A percentile compares a stretch with the other conserved stretches of the same genome.
phyloP scores from a whole-genome alignment of 2,113 vertebrate species.

The Macroglossus sobrinus region DNA sequence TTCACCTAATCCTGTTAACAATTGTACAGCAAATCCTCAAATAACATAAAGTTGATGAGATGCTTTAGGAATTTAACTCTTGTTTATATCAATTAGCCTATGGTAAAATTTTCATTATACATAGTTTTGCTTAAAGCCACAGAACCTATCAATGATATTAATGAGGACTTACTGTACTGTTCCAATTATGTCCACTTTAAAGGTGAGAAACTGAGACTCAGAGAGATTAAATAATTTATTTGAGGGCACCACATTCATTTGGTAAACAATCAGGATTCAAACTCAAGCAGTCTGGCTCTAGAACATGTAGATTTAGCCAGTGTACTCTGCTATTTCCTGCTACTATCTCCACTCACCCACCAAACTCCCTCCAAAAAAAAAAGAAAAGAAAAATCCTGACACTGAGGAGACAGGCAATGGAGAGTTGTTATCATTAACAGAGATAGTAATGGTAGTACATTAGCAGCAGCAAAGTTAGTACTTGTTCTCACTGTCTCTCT shows the following conservation, averaged over 20 bases:
- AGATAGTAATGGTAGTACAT: not conserved
- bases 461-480: not conserved
- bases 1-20: not conserved
- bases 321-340: not conserved
- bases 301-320: not conserved
- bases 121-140: not conserved
- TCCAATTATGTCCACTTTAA: not conserved
- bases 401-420: not conserved
- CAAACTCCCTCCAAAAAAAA: not conserved
- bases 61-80: not conserved
- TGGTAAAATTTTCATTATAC: not conserved
- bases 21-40: not conserved
- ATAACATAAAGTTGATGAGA: not conserved
- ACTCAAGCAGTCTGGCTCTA: not conserved
- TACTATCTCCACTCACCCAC: too few relatives aligned
- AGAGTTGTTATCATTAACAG: not conserved
- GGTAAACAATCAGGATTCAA: not conserved
- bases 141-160: not conserved
- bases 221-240: not conserved
- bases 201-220: not conserved
- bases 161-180: not conserved
- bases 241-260: not conserved
- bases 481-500: not conserved
- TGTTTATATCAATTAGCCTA: not conserved
- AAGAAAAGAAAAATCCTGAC: not conserved